Evolutionary conservation across 2,888 invertebrate genomes (phyloP), one percentile per base, ranked within the genome.

Genomic region (Neelides folsomi): DNA sequence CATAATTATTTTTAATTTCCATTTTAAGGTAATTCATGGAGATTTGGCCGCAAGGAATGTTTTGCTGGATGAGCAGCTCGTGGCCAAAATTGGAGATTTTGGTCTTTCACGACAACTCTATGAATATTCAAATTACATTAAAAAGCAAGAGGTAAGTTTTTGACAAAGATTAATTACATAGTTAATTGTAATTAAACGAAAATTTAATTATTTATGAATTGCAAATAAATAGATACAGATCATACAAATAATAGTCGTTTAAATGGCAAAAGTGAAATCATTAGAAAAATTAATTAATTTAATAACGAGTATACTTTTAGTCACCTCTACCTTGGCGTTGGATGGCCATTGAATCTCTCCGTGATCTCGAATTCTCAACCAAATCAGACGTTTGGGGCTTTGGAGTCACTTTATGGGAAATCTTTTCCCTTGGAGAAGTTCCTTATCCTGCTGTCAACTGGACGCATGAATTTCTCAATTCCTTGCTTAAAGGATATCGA

Each of bases 31-130:
- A 13, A 37, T 37, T 47, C 47, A 47, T 20, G 47, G 47, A 4
- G 47, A 47, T 18, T 37, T 47, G n/a, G 47, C 47, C 1, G 38
- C 20, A 9, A 38, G 47, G 20, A 47, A 47, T 47, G 37, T 47
- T 12, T 20, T 47, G 3, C 19, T 47, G n/a, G 47, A 47, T 38
- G 19, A 47, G 8, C 8, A 38, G 7, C 34, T 18, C 6, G 27
- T 5, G 1, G 47, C 39, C 7, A 47, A 47, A 18, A 47, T 47
- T 9, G 18, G 38, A 1, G 47, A 47, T 38, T 47, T 47, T 9
- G 47, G 47, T 47, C 39, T 47, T 19, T 38, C 38, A 2, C 35
- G 38, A 47, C 47, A 47, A 38, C 38, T 47, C 4, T 47, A 38
- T 13, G 20, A 47, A n/a, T 47, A 47, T 13, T 37, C 47, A 0